Evolutionary conservation across 2,113 vertebrate genomes (phyloP).

Genomic region (Labrus mixtus): DNA sequence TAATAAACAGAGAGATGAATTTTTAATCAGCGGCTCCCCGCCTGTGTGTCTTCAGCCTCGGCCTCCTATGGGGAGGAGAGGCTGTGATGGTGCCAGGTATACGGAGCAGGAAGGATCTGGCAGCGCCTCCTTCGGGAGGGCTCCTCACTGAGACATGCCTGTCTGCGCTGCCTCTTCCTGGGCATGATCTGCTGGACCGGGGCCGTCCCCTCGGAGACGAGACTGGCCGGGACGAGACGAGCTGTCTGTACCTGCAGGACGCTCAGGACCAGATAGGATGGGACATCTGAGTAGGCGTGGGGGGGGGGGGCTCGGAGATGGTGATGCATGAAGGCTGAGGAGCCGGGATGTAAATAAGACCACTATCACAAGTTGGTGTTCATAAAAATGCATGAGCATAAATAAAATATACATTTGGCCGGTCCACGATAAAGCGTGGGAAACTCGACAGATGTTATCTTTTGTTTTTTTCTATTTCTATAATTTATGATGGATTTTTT

Average conservation of each 20-base stretch:
- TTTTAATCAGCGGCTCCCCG: slow-evolving; percentile 78
- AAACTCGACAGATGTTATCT: background rate
- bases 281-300: background rate
- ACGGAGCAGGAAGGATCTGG: slow-evolving; percentile 52
- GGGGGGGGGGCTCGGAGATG: background rate
- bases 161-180: slow-evolving; percentile 52
- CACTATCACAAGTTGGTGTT: background rate
- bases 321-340: background rate
- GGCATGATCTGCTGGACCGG: slow-evolving; percentile 52
- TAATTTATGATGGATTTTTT: background rate
- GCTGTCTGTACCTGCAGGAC: slow-evolving; percentile 12
- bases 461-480: background rate
- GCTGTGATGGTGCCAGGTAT: slow-evolving; percentile 73
- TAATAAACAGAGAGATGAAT: slow-evolving; percentile 82
- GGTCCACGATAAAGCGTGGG: background rate
- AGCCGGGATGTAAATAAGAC: background rate
- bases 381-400: slow-evolving; percentile 9
- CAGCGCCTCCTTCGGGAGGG: slow-evolving; percentile 61
- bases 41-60: slow-evolving; percentile 68
- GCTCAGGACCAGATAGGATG: background rate
- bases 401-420: background rate
- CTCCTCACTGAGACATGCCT: slow-evolving; percentile 62
- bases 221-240: background rate
- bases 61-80: slow-evolving; percentile 61
- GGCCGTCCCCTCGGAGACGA: slow-evolving; percentile 46